Evolutionary conservation across 2,113 vertebrate genomes (phyloP), one percentile per base, ranked within the genome.

Genomic region (Hylia prasina): DNA sequence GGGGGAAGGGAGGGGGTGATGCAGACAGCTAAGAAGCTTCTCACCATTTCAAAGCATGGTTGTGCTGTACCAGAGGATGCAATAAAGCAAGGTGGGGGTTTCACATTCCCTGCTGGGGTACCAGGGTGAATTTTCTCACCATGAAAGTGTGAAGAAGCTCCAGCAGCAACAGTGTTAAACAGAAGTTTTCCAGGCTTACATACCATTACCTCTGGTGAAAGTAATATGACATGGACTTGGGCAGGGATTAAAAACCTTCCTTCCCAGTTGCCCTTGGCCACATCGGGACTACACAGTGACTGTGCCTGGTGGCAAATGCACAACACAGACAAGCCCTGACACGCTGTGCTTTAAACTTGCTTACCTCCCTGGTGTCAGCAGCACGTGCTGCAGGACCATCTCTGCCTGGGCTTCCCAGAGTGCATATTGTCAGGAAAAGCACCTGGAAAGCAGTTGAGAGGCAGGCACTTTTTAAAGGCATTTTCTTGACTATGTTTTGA

Each of bases 261-360:
- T 65, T 42, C 64, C 48, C 69, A 45, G 0, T 10, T 50, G 71
- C 39, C 45, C 48, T 35, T 25, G 72, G 47, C 47, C 8, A 13
- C 15, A 9, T 9, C 2, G 1, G 50, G 56, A 6, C 51, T 73
- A 33, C 25, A 40, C 58, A 24, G 76, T 12, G 48, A 3, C 25
- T 8, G 47, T 63, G 44, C 33, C n/a, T 2, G 25, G 57, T 1
- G 15, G 30, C 35, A 7, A 0, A 2, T 13, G 63, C 15, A 7
- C 58, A 20, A 6, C 28, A 47, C 17, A 58, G 61, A 17, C 6
- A 4, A 37, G 56, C 33, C 18, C n/a, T 61, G 40, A 17, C 27
- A 23, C 0, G 0, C 37, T 6, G 25, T 10, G 53, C 57, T 61
- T 19, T 45, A 13, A 21, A 28, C 37, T 15, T 24, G 48, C 68